Conservation (phyloP, 2,888 invertebrate species). For the Drosophila austrosaltans region DNA sequence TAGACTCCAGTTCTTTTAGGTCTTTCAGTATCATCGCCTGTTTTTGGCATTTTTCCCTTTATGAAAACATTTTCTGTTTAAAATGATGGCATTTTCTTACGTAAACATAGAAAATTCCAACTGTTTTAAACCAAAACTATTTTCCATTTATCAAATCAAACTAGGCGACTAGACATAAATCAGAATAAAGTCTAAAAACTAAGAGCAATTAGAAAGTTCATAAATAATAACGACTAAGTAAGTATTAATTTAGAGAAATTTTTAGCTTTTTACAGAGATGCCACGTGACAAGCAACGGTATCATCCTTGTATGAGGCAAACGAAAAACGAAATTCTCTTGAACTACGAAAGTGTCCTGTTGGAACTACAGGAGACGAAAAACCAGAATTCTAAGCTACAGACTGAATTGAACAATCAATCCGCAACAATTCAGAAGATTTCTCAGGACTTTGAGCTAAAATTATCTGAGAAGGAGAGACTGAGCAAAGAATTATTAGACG, state of each 20-base stretch:
- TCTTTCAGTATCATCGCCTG: constrained; percentile 24
- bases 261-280: too few relatives aligned
- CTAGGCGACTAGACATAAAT: constrained; percentile 38
- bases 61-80: constrained; percentile 33
- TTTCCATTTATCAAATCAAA: constrained; percentile 51
- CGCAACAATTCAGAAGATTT: constrained; percentile 1
- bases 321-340: background rate
- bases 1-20: constrained; percentile 16
- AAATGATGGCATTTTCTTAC: constrained; percentile 33
- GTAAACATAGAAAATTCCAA: background rate
- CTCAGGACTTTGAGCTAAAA: constrained; percentile 1
- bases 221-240: constrained; percentile 10
- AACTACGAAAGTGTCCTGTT: constrained; percentile 1
- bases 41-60: constrained; percentile 39
- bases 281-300: too few relatives aligned
- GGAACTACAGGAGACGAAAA: background rate
- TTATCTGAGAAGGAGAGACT: background rate
- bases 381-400: background rate
- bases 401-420: constrained; percentile 11
- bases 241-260: too few relatives aligned
- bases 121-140: constrained; percentile 20
- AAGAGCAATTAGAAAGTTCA: constrained; percentile 30
- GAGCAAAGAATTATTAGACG: background rate
- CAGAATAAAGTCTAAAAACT: constrained; percentile 24
- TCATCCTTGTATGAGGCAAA: background rate